These are phyloP conservation scores for Monoplex corrugatus DNA, from an alignment of 2,888 invertebrate species.

Conservation along the genomic window DNA sequence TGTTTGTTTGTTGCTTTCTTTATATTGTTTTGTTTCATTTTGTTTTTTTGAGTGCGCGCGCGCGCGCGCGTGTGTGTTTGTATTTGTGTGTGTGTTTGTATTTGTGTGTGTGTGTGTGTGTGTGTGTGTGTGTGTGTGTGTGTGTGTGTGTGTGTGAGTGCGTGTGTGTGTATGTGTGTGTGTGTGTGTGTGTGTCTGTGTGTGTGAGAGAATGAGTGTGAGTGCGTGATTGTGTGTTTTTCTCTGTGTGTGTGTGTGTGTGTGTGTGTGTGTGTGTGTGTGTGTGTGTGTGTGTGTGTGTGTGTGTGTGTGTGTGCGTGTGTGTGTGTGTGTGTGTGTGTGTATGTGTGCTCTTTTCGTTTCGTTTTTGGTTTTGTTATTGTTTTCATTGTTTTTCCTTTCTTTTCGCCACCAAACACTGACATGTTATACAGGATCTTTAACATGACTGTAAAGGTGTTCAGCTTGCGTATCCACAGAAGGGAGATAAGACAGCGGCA, in stretches of 20 bases:
- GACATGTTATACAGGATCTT: too few relatives aligned
- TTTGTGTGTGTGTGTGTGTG: background rate
- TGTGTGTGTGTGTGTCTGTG: background rate
- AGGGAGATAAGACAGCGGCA: too few relatives aligned
- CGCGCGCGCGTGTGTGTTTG: constrained; percentile 9
- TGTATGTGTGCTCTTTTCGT: constrained; percentile 13
- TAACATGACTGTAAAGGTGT: too few relatives aligned
- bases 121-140: background rate
- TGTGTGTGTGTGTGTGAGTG: constrained; percentile 2
- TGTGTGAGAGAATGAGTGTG: background rate
- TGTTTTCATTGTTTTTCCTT: background rate
- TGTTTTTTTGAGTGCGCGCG: too few relatives aligned
- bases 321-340: constrained; percentile 48
- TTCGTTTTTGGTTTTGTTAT: background rate
- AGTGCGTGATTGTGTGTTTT: too few relatives aligned
- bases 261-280: constrained; percentile 40
- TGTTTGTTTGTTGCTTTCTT: too few relatives aligned
- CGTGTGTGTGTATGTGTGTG: constrained; percentile 13
- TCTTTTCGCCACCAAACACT: too few relatives aligned
- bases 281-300: constrained; percentile 36
- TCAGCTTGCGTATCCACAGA: too few relatives aligned
- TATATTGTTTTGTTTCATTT: too few relatives aligned
- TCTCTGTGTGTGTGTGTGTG: background rate
- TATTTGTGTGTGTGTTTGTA: background rate
- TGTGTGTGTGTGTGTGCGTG: constrained; percentile 32